Percentiles rank a stretch among this genome's conserved stretches.
Evolutionary conservation across 2,113 vertebrate genomes (phyloP).

Genomic region (Chaenogobius annularis): DNA sequence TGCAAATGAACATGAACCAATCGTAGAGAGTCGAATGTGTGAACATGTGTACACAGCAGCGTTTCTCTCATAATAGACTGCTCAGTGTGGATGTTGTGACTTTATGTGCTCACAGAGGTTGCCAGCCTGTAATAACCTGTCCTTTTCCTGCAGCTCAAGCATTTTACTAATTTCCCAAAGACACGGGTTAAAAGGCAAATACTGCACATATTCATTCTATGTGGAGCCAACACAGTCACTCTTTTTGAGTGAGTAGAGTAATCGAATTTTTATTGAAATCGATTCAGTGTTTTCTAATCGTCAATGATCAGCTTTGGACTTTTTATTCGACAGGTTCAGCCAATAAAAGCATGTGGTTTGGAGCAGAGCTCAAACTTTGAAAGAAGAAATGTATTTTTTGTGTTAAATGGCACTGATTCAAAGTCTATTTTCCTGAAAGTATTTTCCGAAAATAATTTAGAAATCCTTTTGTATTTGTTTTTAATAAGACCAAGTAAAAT

Average conservation of each 20-base stretch:
- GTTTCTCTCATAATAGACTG: slow-evolving; percentile 23
- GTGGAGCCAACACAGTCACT: slow-evolving; percentile 29
- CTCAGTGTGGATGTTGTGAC: slow-evolving; percentile 20
- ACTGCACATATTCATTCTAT: background rate
- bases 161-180: slow-evolving; percentile 37
- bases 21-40: slow-evolving; percentile 15
- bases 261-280: too few relatives aligned
- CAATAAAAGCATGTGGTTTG: too few relatives aligned
- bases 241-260: background rate
- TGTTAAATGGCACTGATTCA: too few relatives aligned
- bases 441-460: too few relatives aligned
- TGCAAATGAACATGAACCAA: slow-evolving; percentile 4
- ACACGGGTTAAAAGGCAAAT: slow-evolving; percentile 34
- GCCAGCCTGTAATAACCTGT: background rate
- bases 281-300: too few relatives aligned
- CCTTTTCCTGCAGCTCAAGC: slow-evolving; percentile 33
- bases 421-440: too few relatives aligned
- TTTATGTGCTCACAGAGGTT: slow-evolving; percentile 43
- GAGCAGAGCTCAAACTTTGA: too few relatives aligned
- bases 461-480: too few relatives aligned
- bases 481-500: too few relatives aligned
- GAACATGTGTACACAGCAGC: slow-evolving; percentile 4
- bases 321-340: too few relatives aligned
- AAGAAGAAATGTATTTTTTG: too few relatives aligned
- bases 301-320: too few relatives aligned